phyloP scores from a whole-genome alignment of 2,797 vertebrate genomes.

The Myotis myotis region DNA sequence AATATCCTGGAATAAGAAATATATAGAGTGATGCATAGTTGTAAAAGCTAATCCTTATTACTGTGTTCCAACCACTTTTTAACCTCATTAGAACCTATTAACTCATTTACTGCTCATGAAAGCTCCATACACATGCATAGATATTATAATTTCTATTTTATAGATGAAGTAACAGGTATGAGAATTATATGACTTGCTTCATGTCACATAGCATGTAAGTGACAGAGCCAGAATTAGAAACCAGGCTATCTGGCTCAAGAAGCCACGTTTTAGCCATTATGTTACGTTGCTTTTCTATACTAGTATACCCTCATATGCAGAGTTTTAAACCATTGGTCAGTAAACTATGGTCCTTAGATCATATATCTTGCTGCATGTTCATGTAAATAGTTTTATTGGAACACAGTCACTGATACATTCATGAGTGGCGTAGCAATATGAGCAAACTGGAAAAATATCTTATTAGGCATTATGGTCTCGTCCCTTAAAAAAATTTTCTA shows the following conservation, averaged over 20 bases:
- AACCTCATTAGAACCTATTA: background rate
- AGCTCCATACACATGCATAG: background rate
- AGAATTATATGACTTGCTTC: background rate
- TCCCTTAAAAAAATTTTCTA: background rate
- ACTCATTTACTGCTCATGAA: constrained; percentile 20
- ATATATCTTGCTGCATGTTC: constrained; percentile 14
- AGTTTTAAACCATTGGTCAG: background rate
- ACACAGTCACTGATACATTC: background rate
- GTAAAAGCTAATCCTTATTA: constrained; percentile 13
- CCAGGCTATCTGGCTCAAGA: background rate
- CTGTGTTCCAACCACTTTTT: background rate
- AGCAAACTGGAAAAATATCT: no score
- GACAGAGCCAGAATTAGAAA: background rate
- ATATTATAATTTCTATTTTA: constrained; percentile 15
- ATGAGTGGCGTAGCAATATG: no score
- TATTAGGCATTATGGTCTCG: no score
- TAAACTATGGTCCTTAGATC: background rate
- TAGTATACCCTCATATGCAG: no score
- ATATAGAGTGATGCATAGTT: background rate
- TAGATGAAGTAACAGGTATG: background rate
- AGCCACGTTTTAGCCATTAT: background rate
- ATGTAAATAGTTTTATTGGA: constrained; percentile 18
- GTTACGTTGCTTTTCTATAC: background rate
- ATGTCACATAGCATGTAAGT: background rate
- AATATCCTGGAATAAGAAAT: constrained; percentile 10